Base-by-base conservation (phyloP, 2,113 vertebrate species). In the Rutilus rutilus region DNA sequence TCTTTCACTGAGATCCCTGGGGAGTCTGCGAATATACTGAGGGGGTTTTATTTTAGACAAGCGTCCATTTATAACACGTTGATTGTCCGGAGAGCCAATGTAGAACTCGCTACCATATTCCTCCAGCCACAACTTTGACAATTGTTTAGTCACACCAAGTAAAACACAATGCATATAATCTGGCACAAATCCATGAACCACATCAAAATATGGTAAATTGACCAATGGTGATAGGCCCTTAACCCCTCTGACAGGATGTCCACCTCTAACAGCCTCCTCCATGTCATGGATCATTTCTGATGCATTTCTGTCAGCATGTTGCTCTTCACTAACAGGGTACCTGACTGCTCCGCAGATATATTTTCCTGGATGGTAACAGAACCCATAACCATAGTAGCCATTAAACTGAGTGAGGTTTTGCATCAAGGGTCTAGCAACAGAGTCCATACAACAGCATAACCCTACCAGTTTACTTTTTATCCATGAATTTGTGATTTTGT, bases 391-490 rank as follows among this genome's bases (percentile, higher is more conserved):
- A 78, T 47, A 30, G 59, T 78, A 85, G 3, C 73, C 84, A 21
- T 85, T 85, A 47, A 77, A 85, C 84, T 85, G 74, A 4, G 74
- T 42, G 11, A 27, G 71, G 47, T 86, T 79, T 17, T 80, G 64
- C 77, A 73, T 86, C 23, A 57, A 11, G 17, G 77, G 85, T 57
- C 85, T 81, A 71, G 85, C 85, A 50, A 73, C 65, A 17, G 77
- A 86, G 65, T 86, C 77, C 15, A 73, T 50, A 73, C 85, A 81
- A 71, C 78, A 81, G 27, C 65, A 86, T 27, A 86, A 45, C 45
- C 45, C 45, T 59, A 79, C 30, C 3, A 86, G 14, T 60, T 81
- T 74, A 39, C 17, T 86, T 59, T 47, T 84, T 11, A 77, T 76
- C 30, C 19, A 15, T 12, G 15, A 39, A 60, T 30, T 52, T 69